Conservation (phyloP, 2,797 vertebrate genomes). For the Sphenopsis melanotis region DNA sequence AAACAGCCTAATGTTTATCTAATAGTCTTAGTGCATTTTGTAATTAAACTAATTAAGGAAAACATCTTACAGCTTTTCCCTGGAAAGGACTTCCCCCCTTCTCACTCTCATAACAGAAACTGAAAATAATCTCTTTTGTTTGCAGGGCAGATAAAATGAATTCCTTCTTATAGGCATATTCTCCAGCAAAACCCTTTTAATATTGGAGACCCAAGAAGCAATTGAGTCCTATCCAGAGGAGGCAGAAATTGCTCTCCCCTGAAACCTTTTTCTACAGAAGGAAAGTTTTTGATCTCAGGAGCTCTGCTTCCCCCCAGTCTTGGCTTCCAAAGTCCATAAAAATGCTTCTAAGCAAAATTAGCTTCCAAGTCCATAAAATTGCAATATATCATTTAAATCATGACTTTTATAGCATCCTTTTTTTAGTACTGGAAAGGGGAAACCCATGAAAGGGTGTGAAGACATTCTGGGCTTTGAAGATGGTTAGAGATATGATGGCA, state of each 20-base stretch:
- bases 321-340: constrained; percentile 73
- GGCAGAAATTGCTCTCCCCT: not conserved
- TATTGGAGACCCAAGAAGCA: constrained; percentile 31
- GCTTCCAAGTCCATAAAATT: constrained; percentile 74
- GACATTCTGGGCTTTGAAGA: constrained; percentile 72
- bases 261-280: constrained; percentile 35
- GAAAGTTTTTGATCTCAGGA: constrained; percentile 72
- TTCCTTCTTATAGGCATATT: constrained; percentile 22
- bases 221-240: not conserved
- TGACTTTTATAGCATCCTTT: constrained; percentile 72
- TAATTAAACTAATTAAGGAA: constrained; percentile 74
- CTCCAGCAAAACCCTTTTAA: constrained; percentile 35
- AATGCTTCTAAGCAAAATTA: constrained; percentile 77
- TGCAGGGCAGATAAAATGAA: constrained; percentile 17
- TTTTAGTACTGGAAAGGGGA: constrained; percentile 64
- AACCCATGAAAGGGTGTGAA: constrained; percentile 74
- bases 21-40: constrained; percentile 67
- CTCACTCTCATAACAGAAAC: constrained; percentile 34
- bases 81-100: not conserved
- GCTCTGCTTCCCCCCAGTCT: constrained; percentile 51
- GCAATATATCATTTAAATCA: constrained; percentile 72
- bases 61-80: constrained; percentile 58
- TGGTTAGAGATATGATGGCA: constrained; percentile 59
- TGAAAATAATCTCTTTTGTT: constrained; percentile 56
- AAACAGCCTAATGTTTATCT: constrained; percentile 65